Conservation (phyloP, 2,797 vertebrate genomes). For the Muscicapa comitata region DNA sequence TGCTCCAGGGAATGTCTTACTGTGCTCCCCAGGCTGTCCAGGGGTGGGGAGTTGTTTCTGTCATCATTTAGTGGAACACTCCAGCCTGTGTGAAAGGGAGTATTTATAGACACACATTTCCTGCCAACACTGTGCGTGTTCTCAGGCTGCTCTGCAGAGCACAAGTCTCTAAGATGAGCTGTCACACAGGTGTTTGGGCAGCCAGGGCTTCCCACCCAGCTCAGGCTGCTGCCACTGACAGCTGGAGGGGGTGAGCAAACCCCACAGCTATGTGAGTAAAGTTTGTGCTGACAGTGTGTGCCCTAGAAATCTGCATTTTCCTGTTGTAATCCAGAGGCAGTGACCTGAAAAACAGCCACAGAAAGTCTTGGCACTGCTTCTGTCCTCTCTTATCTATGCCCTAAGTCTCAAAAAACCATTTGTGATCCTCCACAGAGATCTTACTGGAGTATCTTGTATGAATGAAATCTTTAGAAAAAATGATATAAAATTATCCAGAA, state of each 20-base stretch:
- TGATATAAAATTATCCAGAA: neutral
- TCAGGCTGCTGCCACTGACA: accelerated
- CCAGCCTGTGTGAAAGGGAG: neutral
- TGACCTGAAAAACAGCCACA: neutral
- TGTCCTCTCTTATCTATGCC: accelerated
- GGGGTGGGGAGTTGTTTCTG: accelerated
- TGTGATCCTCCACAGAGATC: neutral
- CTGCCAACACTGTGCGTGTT: accelerated
- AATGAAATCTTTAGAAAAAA: neutral
- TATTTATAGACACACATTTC: accelerated
- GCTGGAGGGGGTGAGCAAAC: neutral
- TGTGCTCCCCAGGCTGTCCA: neutral
- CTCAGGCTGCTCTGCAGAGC: neutral
- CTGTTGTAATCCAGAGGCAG: neutral
- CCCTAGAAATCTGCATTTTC: neutral
- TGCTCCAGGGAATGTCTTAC: neutral
- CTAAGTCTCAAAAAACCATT: neutral
- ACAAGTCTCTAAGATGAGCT: neutral
- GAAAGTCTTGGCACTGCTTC: neutral
- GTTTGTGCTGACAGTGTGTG: neutral
- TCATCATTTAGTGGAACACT: neutral
- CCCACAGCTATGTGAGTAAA: accelerated
- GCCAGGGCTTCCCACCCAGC: neutral
- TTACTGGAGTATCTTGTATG: neutral
- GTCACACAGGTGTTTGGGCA: accelerated